Conservation (phyloP, 2,888 invertebrate genomes). For the Pharmacophagus antenor region DNA sequence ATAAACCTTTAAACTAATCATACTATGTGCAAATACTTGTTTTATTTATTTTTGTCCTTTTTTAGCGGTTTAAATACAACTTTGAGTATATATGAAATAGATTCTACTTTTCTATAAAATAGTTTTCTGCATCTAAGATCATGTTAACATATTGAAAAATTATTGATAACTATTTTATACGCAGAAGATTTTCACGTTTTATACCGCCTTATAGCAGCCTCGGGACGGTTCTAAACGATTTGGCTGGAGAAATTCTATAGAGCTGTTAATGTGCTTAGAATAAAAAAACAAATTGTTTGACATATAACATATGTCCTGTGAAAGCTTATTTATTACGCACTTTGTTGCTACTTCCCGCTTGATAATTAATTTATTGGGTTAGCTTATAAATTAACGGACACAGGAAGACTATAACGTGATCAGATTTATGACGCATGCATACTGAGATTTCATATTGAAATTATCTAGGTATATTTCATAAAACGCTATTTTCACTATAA, state of each 20-base stretch:
- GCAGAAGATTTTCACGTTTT: conserved; percentile 66
- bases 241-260: conserved; percentile 51
- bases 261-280: conserved; percentile 53
- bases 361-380: conserved; percentile 72
- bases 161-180: conserved; percentile 74
- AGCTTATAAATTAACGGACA: conserved; percentile 65
- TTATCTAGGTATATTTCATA: conserved; percentile 19
- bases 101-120: not conserved
- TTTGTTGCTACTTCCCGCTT: conserved; percentile 66
- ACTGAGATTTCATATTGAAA: conserved; percentile 29
- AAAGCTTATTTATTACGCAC: conserved; percentile 68
- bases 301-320: conserved; percentile 57
- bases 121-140: conserved; percentile 16
- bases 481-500: conserved; percentile 15
- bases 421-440: conserved; percentile 38
- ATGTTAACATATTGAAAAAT: conserved; percentile 52
- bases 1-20: not conserved
- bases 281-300: conserved; percentile 54
- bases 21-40: not conserved
- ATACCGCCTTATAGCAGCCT: conserved; percentile 62
- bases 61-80: not conserved
- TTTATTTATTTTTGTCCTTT: not conserved
- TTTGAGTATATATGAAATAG: not conserved
- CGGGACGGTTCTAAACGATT: conserved; percentile 66
- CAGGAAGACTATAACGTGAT: conserved; percentile 63